Conservation (phyloP, 2,797 vertebrate genomes). For the Micropoecilia bifurca region DNA sequence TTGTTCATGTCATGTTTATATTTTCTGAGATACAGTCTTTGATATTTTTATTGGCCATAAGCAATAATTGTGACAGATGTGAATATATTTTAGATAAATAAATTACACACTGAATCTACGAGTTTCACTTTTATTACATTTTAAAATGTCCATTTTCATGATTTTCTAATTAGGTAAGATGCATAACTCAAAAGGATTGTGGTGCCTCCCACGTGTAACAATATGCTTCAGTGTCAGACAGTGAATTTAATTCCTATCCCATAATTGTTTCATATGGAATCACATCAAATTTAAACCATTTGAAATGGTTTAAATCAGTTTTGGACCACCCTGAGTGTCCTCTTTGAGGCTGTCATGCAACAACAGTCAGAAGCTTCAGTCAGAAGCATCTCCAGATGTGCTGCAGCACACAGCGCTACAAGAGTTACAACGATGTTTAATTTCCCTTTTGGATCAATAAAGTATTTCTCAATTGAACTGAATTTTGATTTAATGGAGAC, state of each 20-base stretch:
- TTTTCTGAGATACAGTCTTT: background rate
- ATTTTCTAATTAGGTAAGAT: background rate
- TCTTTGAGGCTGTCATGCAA: background rate
- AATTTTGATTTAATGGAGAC: background rate
- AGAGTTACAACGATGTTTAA: background rate
- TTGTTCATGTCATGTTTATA: background rate
- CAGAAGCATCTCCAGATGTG: background rate
- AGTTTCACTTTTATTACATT: background rate
- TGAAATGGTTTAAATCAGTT: background rate
- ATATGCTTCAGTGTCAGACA: background rate
- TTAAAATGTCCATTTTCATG: background rate
- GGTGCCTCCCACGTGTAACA: background rate
- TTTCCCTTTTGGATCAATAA: background rate
- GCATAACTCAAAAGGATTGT: background rate
- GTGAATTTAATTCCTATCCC: background rate
- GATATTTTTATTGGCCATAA: background rate
- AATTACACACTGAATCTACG: background rate
- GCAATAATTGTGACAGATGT: background rate
- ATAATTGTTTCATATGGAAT: background rate
- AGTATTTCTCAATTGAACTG: background rate
- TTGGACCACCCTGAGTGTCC: background rate
- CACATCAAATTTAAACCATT: background rate
- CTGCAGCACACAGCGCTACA: background rate
- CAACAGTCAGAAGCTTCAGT: background rate
- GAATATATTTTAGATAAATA: background rate